A percentile compares a stretch with the other conserved stretches of the same genome.
Evolutionary conservation across 2,888 invertebrate species (phyloP).

Genomic region (Acrobasis suavella): DNA sequence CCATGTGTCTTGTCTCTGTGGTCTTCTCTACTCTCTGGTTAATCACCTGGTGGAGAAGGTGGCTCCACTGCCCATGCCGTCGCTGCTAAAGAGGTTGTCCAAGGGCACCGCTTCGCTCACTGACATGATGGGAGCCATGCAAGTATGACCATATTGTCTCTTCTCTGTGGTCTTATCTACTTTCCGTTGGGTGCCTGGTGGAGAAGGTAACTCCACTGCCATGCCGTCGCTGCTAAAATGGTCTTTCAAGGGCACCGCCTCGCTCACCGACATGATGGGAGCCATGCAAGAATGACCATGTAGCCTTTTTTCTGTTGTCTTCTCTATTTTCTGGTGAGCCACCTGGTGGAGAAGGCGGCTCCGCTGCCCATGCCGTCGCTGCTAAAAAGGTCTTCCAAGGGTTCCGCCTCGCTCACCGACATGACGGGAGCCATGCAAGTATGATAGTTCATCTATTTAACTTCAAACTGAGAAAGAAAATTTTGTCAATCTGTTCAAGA

Average conservation of each 20-base stretch:
- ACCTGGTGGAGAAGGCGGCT: neutral
- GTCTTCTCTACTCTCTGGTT: slow-evolving; percentile 37
- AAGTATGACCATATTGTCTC: slow-evolving; percentile 43
- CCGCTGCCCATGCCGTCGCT: slow-evolving; percentile 52
- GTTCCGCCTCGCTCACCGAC: slow-evolving; percentile 60
- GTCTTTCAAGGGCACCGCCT: slow-evolving; percentile 55
- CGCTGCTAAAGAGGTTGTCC: slow-evolving; percentile 49
- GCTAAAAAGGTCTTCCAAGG: slow-evolving; percentile 48
- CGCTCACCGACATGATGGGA: slow-evolving; percentile 63
- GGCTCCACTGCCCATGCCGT: slow-evolving; percentile 47
- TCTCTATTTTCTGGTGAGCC: too few relatives aligned
- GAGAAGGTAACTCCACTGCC: slow-evolving; percentile 39
- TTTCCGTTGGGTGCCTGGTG: too few relatives aligned
- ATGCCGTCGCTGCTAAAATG: slow-evolving; percentile 49
- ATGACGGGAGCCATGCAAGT: slow-evolving; percentile 73
- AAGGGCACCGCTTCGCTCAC: slow-evolving; percentile 59
- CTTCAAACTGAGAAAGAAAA: too few relatives aligned
- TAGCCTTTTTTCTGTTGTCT: too few relatives aligned
- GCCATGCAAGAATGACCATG: slow-evolving; percentile 60
- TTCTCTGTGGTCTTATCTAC: too few relatives aligned
- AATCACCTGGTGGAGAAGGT: slow-evolving; percentile 40
- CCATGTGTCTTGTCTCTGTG: too few relatives aligned
- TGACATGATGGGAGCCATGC: slow-evolving; percentile 68
- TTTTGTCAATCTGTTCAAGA: too few relatives aligned
- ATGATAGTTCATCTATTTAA: too few relatives aligned